A percentile compares a stretch with the other conserved stretches of the same genome.
Conservation (phyloP, 2,797 vertebrate species). For the Delichon dasypus region DNA sequence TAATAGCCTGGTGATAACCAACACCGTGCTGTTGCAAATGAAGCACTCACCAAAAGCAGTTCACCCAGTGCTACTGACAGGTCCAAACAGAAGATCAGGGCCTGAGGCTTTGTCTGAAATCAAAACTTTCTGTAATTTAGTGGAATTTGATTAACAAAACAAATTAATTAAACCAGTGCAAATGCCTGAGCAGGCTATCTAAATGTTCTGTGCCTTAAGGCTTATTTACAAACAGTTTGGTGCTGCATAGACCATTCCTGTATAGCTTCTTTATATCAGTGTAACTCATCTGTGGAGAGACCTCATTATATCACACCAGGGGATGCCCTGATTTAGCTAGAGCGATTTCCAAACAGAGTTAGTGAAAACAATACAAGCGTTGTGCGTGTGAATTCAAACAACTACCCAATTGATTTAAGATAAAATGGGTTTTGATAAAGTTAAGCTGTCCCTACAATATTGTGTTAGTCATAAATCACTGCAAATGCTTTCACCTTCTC, state of each 20-base stretch:
- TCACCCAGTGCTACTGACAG: background rate
- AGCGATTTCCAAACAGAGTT: background rate
- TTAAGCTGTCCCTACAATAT: background rate
- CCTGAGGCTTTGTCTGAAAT: slow-evolving; percentile 4
- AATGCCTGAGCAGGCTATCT: background rate
- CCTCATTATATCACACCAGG: slow-evolving; percentile 56
- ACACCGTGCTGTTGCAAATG: background rate
- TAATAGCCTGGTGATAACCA: background rate
- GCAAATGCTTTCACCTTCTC: background rate
- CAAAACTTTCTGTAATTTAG: background rate
- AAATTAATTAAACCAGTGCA: slow-evolving; percentile 29
- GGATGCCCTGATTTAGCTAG: slow-evolving; percentile 20
- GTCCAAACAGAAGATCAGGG: background rate
- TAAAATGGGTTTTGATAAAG: background rate
- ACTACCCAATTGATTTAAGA: background rate
- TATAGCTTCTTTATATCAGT: slow-evolving; percentile 34
- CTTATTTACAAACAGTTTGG: slow-evolving; percentile 46
- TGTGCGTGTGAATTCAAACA: background rate
- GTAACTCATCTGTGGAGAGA: slow-evolving; percentile 24
- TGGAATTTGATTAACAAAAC: slow-evolving; percentile 22
- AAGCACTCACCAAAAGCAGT: background rate
- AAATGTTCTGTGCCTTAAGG: slow-evolving; percentile 1
- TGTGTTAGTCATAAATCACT: background rate
- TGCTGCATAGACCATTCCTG: slow-evolving; percentile 2
- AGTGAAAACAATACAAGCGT: slow-evolving; percentile 5